Evolutionary conservation across 2,113 vertebrate genomes (phyloP).

Genomic region (Ondatra zibethicus): DNA sequence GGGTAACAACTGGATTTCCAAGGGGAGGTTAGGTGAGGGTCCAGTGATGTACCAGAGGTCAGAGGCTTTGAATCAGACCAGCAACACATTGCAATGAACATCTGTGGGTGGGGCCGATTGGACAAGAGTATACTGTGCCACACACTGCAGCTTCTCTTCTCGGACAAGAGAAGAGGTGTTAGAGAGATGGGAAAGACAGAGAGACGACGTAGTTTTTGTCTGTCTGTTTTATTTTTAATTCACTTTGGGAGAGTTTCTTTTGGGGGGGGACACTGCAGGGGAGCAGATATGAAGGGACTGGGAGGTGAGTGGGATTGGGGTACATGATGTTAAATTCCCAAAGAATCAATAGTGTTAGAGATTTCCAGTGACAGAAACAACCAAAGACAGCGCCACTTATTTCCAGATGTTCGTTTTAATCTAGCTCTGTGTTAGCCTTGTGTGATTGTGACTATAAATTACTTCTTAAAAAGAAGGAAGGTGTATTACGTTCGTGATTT

Average conservation of each 20-base stretch:
- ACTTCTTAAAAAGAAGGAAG: neutral
- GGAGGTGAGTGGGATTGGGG: no score
- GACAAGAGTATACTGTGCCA: neutral
- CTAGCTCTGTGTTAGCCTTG: neutral
- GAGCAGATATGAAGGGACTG: no score
- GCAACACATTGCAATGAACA: neutral
- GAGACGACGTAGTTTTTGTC: neutral
- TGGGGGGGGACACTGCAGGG: no score
- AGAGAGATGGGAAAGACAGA: neutral
- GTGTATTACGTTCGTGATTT: neutral
- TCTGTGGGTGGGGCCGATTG: neutral
- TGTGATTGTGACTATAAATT: neutral
- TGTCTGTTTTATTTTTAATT: neutral
- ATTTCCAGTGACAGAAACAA: neutral
- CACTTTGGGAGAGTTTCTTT: no score
- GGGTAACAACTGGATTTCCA: neutral
- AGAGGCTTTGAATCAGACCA: neutral
- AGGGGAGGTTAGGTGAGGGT: neutral
- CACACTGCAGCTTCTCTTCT: neutral
- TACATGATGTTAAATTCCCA: no score
- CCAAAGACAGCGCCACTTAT: neutral
- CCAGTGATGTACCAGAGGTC: neutral
- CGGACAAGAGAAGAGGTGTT: neutral
- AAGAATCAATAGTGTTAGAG: no score
- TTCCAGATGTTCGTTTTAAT: slow-evolving; percentile 44